Conservation (phyloP, 2,888 invertebrate species). For the Drosophila helvetica region DNA sequence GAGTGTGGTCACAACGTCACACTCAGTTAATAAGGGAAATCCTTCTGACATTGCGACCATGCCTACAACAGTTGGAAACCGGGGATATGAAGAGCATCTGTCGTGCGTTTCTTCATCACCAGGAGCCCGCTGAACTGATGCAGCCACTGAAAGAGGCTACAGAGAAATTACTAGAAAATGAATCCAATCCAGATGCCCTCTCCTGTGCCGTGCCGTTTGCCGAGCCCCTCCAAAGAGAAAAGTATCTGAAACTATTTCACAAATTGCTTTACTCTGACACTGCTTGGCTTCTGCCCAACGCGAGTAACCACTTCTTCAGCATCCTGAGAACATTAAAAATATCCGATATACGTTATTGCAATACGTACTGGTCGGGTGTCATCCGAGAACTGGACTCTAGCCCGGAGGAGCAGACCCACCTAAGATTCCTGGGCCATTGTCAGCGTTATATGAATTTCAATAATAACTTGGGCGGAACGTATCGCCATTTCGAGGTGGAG, state of each 20-base stretch:
- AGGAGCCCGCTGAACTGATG: conserved; percentile 85
- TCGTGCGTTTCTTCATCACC: conserved; percentile 84
- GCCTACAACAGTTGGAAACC: conserved; percentile 81
- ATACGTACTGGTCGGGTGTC: conserved; percentile 84
- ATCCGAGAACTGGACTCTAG: conserved; percentile 78
- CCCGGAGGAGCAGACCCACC: conserved; percentile 57
- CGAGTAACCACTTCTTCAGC: conserved; percentile 83
- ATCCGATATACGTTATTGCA: conserved; percentile 83
- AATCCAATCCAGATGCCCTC: conserved; percentile 83
- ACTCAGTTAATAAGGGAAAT: conserved; percentile 81
- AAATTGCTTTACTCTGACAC: conserved; percentile 69
- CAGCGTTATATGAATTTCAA: conserved; percentile 86
- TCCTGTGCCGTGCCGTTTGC: conserved; percentile 84
- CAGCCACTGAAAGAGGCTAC: conserved; percentile 83
- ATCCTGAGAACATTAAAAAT: conserved; percentile 84
- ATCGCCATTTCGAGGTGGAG: conserved; percentile 85
- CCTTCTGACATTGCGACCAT: conserved; percentile 81
- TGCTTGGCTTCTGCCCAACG: conserved; percentile 72
- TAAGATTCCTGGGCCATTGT: conserved; percentile 83
- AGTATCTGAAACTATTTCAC: conserved; percentile 81
- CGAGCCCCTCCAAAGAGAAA: conserved; percentile 83
- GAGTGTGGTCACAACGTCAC: conserved; percentile 84
- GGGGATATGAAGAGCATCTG: conserved; percentile 83
- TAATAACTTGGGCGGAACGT: conserved; percentile 85
- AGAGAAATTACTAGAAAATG: conserved; percentile 70